Evolutionary conservation across 2,888 invertebrate species (phyloP), one percentile per base, ranked within the genome.

Genomic region (Microctonus brassicae): DNA sequence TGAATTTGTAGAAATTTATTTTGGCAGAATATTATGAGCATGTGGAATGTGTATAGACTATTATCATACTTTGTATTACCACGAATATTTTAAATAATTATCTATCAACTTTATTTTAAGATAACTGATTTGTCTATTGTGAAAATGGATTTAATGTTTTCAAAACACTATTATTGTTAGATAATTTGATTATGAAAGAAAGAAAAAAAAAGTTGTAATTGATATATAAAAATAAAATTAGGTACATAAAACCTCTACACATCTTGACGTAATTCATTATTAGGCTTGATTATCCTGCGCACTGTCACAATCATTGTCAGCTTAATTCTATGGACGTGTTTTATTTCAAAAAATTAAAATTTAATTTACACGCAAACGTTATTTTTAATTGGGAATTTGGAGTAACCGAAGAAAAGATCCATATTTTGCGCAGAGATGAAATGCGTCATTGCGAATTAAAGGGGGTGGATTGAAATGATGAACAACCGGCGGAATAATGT

Each of bases 371-470:
- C 11, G 3, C 3, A 47, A 17, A 13, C 9, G 3, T 34, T 34
- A 74, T 76, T 74, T 75, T 77, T 73, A 75, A 76, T 78, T 76
- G 75, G 70, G 66, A 62, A 26, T 55, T 24, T 22, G n/a, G n/a
- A 6, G 4, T 24, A 24, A 5, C 2, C 22, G 11, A 6, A 22
- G 20, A 62, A 9, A 55, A 24, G 55, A 11, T 10, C 26, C 26
- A 24, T 55, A 55, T 55, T 70, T 68, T 36, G 62, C 73, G 65
- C 62, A 72, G 72, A 58, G 47, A 62, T 64, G 73, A 70, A 75
- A 74, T 77, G 75, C 78, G 75, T 75, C 76, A 78, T 68, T 61
- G 70, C 53, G 57, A 63, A 72, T 74, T 69, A 73, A 60, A 67
- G 72, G 74, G 74, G 74, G 61, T 69, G 55, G 68, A 70, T 60